Base-by-base conservation (phyloP, 2,797 vertebrate genomes). In the Phylloscopus collybita region DNA sequence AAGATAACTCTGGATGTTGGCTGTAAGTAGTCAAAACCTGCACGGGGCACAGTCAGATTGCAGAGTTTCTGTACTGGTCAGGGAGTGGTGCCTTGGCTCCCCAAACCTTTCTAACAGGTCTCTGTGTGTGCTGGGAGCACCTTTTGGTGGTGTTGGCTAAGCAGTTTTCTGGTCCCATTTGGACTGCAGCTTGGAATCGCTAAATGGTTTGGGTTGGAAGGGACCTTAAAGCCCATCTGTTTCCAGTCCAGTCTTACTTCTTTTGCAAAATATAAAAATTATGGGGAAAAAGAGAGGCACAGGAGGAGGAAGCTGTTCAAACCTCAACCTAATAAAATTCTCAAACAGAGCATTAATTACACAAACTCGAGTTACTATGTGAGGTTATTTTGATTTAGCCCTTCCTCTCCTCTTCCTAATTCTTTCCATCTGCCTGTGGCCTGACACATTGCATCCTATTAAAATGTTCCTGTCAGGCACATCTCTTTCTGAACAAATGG, bases 1-100 rank as follows among this genome's bases (percentile, higher is more conserved):
- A 98, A 97, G 96, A 98, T 99, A 90, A 98, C 98, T 25, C 98
- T 99, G 49, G 98, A 99, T 86, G 99, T 99, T 56, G 99, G 99
- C 96, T 99, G 99, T 99, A 98, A 98, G 98, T 90, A 71, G 40
- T 78, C 70, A 38, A 16, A 59, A 29, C n/a, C 40, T 70, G 49
- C 34, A 23, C 6, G 44, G 66, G 45, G 45, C 51, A 34, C 45
- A 15, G 13, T 71, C 26, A 13, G 5, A 20, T 51, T 72, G 42
- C 11, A 47, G 13, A 70, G 30, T 65, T 82, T 57, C 51, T 81
- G 8, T 40, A 8, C 26, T 62, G 49, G 22, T 61, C 56, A 38
- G 7, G 23, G 32, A 57, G 6, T 18, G n/a, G n/a, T 54, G 57
- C 30, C 67, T 75, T 71, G 51, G 19, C 71, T 82, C 12, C 56